Percentiles rank a stretch among this genome's conserved stretches.
Conservation (phyloP, 1,140 invertebrate species). For the Zaprionus vittiger region DNA sequence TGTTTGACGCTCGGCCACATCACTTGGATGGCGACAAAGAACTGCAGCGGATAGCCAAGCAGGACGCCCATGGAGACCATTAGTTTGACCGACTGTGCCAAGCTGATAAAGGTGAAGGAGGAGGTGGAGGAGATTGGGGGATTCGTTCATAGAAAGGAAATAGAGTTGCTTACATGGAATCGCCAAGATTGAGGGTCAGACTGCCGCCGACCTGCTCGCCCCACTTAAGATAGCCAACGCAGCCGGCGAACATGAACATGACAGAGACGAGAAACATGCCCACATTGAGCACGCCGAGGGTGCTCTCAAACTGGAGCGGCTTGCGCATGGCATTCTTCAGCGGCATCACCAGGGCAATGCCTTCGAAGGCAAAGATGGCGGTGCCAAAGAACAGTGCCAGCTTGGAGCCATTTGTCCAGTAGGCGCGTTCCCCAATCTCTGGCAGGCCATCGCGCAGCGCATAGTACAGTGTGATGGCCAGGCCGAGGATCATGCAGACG, state of each 20-base stretch:
- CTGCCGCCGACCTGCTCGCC: constrained; percentile 89
- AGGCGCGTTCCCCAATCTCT: constrained; percentile 85
- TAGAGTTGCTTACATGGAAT: constrained; percentile 67
- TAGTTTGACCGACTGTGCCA: constrained; percentile 86
- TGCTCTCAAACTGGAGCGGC: constrained; percentile 90
- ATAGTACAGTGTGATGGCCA: constrained; percentile 89
- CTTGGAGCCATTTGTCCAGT: constrained; percentile 86
- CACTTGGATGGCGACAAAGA: constrained; percentile 91
- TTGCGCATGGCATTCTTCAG: constrained; percentile 95
- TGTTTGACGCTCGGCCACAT: constrained; percentile 85
- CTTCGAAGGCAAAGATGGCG: constrained; percentile 92
- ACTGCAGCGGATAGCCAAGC: constrained; percentile 92
- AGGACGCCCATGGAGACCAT: constrained; percentile 91
- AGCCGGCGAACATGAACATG: constrained; percentile 92
- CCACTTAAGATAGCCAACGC: constrained; percentile 93
- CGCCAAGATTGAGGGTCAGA: constrained; percentile 89
- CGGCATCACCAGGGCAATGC: constrained; percentile 92
- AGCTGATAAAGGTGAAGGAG: constrained; percentile 73
- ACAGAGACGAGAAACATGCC: constrained; percentile 88
- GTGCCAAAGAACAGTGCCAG: constrained; percentile 91
- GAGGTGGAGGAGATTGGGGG: neutral
- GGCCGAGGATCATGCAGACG: constrained; percentile 88
- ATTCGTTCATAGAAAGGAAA: neutral
- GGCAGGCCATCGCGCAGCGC: constrained; percentile 89
- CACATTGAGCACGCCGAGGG: constrained; percentile 92